Conservation (phyloP, 2,113 vertebrate species). For the Menura novaehollandiae region DNA sequence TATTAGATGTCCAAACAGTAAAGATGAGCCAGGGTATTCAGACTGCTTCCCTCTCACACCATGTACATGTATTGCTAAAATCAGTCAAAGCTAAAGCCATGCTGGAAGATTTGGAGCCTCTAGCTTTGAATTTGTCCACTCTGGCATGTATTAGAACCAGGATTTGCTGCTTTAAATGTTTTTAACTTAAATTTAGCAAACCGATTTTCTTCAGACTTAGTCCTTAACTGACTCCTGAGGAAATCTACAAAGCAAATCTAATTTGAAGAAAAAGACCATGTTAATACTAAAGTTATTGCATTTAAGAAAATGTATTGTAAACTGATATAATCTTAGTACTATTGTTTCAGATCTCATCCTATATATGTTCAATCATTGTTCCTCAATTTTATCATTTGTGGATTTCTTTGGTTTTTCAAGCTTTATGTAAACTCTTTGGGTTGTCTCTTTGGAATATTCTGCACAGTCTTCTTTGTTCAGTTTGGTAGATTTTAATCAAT, state of each 20-base stretch:
- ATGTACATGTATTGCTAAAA: fast-evolving
- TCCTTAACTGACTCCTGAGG: background rate
- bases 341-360: background rate
- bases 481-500: background rate
- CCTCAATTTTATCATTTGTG: background rate
- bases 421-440: background rate
- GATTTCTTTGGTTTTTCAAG: background rate
- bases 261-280: background rate
- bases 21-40: background rate
- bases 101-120: background rate
- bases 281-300: background rate
- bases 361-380: background rate
- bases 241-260: background rate
- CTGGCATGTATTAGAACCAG: background rate
- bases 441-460: background rate
- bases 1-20: background rate
- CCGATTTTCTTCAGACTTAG: background rate
- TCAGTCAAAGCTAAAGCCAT: background rate
- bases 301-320: background rate
- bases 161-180: background rate
- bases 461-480: background rate
- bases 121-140: background rate
- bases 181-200: background rate
- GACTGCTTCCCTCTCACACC: background rate
- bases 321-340: background rate